Evolutionary conservation across 1,140 invertebrate genomes (phyloP).

Genomic region (Lordiphosa mommai): DNA sequence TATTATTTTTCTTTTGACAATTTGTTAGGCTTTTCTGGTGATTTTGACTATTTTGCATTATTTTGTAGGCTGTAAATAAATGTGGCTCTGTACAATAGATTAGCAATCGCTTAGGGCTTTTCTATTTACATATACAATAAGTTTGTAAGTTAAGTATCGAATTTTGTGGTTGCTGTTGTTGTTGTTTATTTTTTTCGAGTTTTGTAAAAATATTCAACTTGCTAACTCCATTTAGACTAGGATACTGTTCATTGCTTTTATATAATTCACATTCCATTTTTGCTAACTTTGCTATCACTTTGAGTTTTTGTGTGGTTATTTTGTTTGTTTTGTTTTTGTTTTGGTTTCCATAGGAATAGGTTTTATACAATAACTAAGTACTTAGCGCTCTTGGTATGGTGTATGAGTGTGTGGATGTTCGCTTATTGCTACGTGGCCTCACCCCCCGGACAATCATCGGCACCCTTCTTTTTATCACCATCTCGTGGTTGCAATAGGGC

Average conservation of each 20-base stretch:
- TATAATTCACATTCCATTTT: slow-evolving; percentile 79
- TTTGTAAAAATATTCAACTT: slow-evolving; percentile 69
- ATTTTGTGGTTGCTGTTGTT: neutral
- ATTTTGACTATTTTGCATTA: slow-evolving; percentile 47
- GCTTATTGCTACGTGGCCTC: slow-evolving; percentile 73
- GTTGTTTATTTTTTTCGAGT: slow-evolving; percentile 19
- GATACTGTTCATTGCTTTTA: slow-evolving; percentile 79
- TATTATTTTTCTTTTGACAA: slow-evolving; percentile 44
- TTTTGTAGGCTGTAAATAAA: slow-evolving; percentile 67
- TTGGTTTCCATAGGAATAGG: slow-evolving; percentile 13
- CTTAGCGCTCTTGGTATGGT: slow-evolving; percentile 36
- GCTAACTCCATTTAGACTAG: slow-evolving; percentile 60
- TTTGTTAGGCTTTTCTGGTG: slow-evolving; percentile 69
- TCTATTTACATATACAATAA: slow-evolving; percentile 38
- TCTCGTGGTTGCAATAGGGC: slow-evolving; percentile 50
- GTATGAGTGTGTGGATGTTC: slow-evolving; percentile 36
- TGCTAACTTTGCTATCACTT: slow-evolving; percentile 77
- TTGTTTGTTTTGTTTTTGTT: slow-evolving; percentile 16
- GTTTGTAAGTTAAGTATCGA: slow-evolving; percentile 5
- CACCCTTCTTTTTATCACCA: slow-evolving; percentile 17
- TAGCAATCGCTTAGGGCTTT: slow-evolving; percentile 12
- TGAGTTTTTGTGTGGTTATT: slow-evolving; percentile 47
- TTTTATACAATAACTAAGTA: slow-evolving; percentile 42
- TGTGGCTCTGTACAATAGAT: slow-evolving; percentile 30
- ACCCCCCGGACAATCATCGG: slow-evolving; percentile 34